Evolutionary conservation across 2,113 vertebrate genomes (phyloP), one percentile per base, ranked within the genome.

Genomic region (Isichthys henryi): DNA sequence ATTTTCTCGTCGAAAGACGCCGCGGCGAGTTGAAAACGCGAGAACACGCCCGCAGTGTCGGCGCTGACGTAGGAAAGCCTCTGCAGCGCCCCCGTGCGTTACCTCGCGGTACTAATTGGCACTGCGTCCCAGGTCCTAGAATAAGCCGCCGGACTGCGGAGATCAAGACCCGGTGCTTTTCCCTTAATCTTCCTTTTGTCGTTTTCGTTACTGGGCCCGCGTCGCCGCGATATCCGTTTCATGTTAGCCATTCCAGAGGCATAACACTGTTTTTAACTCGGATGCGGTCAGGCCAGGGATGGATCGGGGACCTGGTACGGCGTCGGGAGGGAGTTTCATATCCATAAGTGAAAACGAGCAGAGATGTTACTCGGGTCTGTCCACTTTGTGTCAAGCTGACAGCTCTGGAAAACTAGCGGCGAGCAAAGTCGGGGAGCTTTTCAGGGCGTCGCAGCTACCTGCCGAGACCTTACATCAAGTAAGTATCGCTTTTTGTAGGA

Each of bases 401-500:
- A 90, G 93, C 9, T 91, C 95, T 0, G 93, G 95, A n/a, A 93
- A 92, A 86, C 94, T 95, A 91, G 94, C 96, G 58, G 95, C 96
- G 45, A 91, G 93, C 56, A 96, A 96, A 87, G 97, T 98, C 93
- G 94, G 94, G 0, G 97, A 97, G 92, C 95, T 98, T 90, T 95
- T 98, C 92, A 93, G 96, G 92, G 96, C 96, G 80, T 97, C 97
- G 11, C 96, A 97, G 96, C 95, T 97, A 15, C 95, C 96, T 0
- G 91, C 95, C 0, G 97, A 97, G 90, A 93, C 95, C 83, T 94
- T 98, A 91, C 96, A 96, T 92, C 97, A 97, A 95, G 97, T 97
- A 93, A 93, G 95, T 93, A 45, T 4, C 35, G 52, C 35, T 31
- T 27, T 43, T 82, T n/a, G 45, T 58, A 23, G 17, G 74, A 19